Base-by-base conservation (phyloP, 1,140 invertebrate species). In the Lasioglossum baleicum region DNA sequence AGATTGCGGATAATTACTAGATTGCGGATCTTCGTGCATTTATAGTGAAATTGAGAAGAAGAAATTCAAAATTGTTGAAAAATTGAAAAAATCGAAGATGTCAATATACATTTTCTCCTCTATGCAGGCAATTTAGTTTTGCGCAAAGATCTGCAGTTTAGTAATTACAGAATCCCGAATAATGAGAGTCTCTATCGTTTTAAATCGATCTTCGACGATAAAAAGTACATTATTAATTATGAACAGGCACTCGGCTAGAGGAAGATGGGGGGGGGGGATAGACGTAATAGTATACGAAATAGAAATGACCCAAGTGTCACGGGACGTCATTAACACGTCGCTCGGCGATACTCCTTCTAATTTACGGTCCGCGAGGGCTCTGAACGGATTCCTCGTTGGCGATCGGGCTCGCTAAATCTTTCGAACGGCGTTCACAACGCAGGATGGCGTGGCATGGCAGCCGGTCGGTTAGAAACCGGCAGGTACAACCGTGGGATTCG, bases 401-500 rank as follows among this genome's bases (percentile, higher is more conserved):
- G 74, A 35, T 35, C 53, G 8, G n/a, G 60, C 6, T 26, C 60
- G 13, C 66, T 35, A n/a, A 51, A 61, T 53, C 17, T 22, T 10
- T 10, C 20, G 4, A 40, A 40, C 20, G 51, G 51, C 20, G 48
- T 26, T 35, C 35, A 5, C 35, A 35, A 35, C 35, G 1, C 26
- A 26, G 26, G 26, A 26, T 26, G 26, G 26, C 26, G 1, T 26
- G 35, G 5, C 35, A 63, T 40, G 48, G 63, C 65, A 56, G 20
- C 44, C 64, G 77, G 72, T 64, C 31, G 26, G 20, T 20, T 15
- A 1, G 17, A 74, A 69, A 82, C 64, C 63, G 60, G 65, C 70
- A 68, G 58, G 48, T 58, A 75, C 83, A 67, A 78, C 65, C 83
- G 83, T 85, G 83, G 56, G 83, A 84, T 73, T 56, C 69, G 63